Percentiles rank a stretch among this genome's conserved stretches.
Conservation (phyloP, 2,113 vertebrate genomes). For the Nycticryphes semicollaris region DNA sequence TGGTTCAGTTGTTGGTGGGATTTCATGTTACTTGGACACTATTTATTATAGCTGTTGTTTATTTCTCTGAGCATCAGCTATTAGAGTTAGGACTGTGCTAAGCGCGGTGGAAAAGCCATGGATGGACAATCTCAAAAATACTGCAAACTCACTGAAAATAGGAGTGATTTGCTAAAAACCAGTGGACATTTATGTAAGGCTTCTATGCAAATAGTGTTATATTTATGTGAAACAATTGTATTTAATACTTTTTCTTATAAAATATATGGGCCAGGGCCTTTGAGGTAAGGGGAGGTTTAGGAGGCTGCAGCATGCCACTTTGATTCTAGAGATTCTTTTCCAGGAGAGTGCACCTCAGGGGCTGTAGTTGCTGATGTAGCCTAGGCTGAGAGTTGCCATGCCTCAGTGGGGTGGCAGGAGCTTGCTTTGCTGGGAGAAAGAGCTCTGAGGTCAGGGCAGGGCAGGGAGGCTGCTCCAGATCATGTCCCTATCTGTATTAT, state of each 20-base stretch:
- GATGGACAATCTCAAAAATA: not conserved
- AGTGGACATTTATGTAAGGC: not conserved
- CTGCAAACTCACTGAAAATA: not conserved
- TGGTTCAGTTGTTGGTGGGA: not conserved
- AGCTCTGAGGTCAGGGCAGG: not conserved
- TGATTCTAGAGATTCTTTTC: not conserved
- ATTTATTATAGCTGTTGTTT: not conserved
- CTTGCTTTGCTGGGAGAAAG: not conserved
- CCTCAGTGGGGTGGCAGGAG: not conserved
- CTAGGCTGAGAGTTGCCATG: not conserved
- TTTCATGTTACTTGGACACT: not conserved
- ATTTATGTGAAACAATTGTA: not conserved
- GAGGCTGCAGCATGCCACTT: not conserved
- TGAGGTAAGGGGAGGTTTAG: not conserved
- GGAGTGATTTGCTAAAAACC: not conserved
- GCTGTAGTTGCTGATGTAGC: not conserved
- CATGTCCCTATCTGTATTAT: not conserved
- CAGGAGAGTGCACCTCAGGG: accelerated
- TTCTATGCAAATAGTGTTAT: not conserved
- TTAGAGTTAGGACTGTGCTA: not conserved
- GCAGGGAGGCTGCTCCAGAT: not conserved
- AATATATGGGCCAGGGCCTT: not conserved
- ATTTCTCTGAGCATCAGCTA: not conserved
- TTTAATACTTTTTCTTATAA: not conserved
- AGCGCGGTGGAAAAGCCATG: accelerated